Evolutionary conservation across 2,113 vertebrate species (phyloP).

Genomic region (Ophthalmolycus amberensis): DNA sequence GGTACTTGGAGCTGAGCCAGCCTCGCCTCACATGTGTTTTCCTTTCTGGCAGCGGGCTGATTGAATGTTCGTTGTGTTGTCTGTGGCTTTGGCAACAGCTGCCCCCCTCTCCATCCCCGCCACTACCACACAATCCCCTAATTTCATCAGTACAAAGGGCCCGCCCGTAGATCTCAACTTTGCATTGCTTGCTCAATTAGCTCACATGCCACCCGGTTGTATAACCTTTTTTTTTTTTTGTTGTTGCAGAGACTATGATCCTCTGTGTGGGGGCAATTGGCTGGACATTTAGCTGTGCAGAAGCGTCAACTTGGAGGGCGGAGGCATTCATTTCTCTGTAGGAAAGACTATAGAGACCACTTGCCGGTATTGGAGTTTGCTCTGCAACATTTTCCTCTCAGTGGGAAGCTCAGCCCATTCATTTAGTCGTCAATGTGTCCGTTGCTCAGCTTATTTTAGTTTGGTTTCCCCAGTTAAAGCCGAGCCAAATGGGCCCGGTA

Average conservation of each 20-base stretch:
- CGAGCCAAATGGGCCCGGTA: constrained; percentile 70
- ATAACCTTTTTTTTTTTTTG: constrained; percentile 22
- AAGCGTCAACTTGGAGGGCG: constrained; percentile 31
- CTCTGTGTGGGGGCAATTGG: constrained; percentile 37
- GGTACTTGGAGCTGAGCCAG: constrained; percentile 77
- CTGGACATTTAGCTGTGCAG: constrained; percentile 25
- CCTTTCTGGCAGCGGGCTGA: constrained; percentile 69
- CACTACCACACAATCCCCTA: constrained; percentile 46
- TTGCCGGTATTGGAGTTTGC: constrained; percentile 33
- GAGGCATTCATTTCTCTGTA: constrained; percentile 20
- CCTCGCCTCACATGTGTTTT: constrained; percentile 75
- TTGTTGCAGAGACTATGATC: constrained; percentile 47
- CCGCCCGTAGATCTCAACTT: constrained; percentile 41
- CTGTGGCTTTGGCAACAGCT: constrained; percentile 73
- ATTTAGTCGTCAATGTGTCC: constrained; percentile 47
- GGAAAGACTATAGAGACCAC: constrained; percentile 43
- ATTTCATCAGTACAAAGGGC: constrained; percentile 69
- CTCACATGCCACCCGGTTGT: constrained; percentile 59
- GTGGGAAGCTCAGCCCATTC: constrained; percentile 54
- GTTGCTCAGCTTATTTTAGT: constrained; percentile 70
- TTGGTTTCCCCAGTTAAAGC: constrained; percentile 66
- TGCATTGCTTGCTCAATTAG: constrained; percentile 47
- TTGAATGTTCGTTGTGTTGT: constrained; percentile 77
- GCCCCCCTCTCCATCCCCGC: neutral
- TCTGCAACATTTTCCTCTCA: constrained; percentile 52